Conservation (phyloP, 1,140 invertebrate genomes). For the Oryctes rhinoceros region DNA sequence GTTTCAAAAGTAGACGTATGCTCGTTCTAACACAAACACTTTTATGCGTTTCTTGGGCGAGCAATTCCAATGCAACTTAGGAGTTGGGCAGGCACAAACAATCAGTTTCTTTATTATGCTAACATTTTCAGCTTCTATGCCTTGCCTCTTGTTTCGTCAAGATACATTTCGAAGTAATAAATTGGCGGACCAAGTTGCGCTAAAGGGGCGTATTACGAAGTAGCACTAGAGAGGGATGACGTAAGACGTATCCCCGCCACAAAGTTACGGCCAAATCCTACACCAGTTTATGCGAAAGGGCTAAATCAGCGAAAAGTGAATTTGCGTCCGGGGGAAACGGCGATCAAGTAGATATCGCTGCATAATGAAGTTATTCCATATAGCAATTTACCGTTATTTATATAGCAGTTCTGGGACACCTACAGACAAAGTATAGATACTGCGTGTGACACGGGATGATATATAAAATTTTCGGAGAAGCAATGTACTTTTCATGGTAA, state of each 20-base stretch:
- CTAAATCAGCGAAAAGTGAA: constrained; percentile 15
- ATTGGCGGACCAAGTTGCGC: background rate
- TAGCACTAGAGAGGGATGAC: background rate
- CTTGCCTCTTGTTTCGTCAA: background rate
- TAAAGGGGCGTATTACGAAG: background rate
- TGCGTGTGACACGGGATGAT: constrained; percentile 1
- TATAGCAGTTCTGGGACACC: background rate
- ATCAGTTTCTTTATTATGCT: too few species aligned
- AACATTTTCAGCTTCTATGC: background rate
- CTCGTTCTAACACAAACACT: background rate
- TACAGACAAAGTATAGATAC: background rate
- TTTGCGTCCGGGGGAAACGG: background rate
- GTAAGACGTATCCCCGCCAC: background rate
- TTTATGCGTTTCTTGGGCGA: background rate
- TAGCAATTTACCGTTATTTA: constrained; percentile 11
- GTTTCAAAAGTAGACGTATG: too few species aligned
- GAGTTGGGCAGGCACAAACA: too few species aligned
- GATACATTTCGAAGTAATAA: background rate
- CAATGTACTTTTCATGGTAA: too few species aligned
- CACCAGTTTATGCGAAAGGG: background rate
- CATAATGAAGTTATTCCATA: background rate
- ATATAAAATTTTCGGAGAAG: too few species aligned
- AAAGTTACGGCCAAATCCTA: background rate
- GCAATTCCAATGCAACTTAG: background rate
- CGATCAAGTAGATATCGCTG: constrained; percentile 5